Conservation (phyloP, 2,113 vertebrate species). For the Tursiops truncatus region DNA sequence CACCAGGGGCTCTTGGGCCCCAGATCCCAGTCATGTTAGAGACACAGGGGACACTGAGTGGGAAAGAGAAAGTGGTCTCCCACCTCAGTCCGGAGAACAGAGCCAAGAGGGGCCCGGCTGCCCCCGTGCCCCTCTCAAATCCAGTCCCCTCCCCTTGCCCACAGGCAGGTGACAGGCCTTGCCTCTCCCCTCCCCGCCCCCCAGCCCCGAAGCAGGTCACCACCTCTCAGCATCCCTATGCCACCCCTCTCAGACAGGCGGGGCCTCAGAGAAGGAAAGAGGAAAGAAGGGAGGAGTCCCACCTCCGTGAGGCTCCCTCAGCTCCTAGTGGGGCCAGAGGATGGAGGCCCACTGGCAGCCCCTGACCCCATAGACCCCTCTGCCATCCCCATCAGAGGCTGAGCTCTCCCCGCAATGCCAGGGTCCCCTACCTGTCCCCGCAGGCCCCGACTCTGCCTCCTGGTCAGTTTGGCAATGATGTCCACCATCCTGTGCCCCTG, state of each 20-base stretch:
- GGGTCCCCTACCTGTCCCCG: constrained; percentile 55
- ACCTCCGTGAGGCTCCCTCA: not conserved
- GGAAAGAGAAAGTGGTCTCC: constrained; percentile 36
- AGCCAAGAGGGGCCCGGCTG: not conserved
- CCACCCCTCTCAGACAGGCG: not conserved
- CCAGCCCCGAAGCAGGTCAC: not conserved
- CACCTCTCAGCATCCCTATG: not conserved
- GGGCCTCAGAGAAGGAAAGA: not conserved
- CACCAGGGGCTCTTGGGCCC: not conserved
- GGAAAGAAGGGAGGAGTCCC: not conserved
- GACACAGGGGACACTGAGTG: not conserved
- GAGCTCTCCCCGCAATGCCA: fast-evolving
- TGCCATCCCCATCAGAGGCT: not conserved
- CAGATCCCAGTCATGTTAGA: not conserved
- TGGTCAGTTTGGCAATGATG: constrained; percentile 60
- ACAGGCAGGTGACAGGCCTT: not conserved
- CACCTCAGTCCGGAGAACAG: not conserved
- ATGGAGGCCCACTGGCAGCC: not conserved
- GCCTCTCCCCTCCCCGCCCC: not conserved
- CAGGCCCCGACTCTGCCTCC: constrained; percentile 51
- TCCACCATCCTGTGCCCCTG: constrained; percentile 66
- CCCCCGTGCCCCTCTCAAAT: not conserved
- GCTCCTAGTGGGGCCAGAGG: not conserved
- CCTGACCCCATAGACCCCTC: not conserved
- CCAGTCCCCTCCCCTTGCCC: not conserved